These are phyloP conservation scores for Scaptomyza parva DNA, from an alignment of 2,888 invertebrate species.

Conservation along the genomic window DNA sequence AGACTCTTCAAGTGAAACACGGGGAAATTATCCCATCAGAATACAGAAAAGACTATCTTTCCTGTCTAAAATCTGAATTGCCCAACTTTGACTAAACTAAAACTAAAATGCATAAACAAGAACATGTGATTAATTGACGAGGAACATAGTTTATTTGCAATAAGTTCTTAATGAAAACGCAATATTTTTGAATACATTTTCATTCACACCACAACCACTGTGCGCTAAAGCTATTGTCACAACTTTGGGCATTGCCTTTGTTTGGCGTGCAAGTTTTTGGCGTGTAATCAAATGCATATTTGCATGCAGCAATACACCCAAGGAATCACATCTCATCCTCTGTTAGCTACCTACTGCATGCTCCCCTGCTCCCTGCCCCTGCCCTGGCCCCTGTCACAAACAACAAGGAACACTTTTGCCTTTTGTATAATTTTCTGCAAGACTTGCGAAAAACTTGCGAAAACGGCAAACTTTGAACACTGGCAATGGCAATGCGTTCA, in stretches of 20 bases:
- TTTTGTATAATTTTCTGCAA: conserved; percentile 79
- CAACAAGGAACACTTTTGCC: conserved; percentile 55
- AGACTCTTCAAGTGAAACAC: no score
- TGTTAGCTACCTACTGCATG: neutral
- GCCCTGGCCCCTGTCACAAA: no score
- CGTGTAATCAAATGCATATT: conserved; percentile 80
- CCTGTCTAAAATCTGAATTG: no score
- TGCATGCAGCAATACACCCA: conserved; percentile 68
- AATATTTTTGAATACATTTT: neutral
- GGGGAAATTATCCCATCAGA: no score
- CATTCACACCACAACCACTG: conserved; percentile 11
- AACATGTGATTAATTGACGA: neutral
- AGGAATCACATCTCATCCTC: conserved; percentile 6
- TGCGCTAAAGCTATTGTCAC: conserved; percentile 38
- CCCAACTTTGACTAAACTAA: no score
- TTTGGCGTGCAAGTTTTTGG: conserved; percentile 70
- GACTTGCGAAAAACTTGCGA: conserved; percentile 77
- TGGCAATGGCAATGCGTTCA: conserved; percentile 26
- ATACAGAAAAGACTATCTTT: no score
- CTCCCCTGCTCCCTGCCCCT: neutral
- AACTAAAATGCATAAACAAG: neutral
- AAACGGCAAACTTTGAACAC: conserved; percentile 73
- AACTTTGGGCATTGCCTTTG: conserved; percentile 74
- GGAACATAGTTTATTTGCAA: neutral
- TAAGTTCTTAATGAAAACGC: neutral